Evolutionary conservation across 2,797 vertebrate species (phyloP), one percentile per base, ranked within the genome.

Genomic region (Syndactyla subalaris): DNA sequence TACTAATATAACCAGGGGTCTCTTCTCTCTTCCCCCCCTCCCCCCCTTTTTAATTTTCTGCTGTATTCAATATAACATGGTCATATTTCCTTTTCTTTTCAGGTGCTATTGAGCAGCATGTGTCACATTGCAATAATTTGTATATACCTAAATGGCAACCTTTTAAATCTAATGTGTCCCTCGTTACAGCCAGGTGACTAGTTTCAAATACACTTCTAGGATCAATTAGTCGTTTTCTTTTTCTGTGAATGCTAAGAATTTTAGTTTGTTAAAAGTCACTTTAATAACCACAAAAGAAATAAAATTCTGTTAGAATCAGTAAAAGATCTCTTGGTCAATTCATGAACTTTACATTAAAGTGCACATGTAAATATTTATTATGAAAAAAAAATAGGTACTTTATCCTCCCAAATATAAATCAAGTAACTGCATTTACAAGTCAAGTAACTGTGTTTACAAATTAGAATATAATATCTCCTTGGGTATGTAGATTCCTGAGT

Each of bases 151-250:
- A 95, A 87, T 54, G 87, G 43, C 85, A 97, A 73, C 34, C 51
- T 93, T 68, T 90, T 68, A 94, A 90, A 90, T 32, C 90, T 78
- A 91, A 92, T 67, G 45, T 97, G 82, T 81, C 95, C 68, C 93
- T 61, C 65, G 61, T 97, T 90, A 92, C 91, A 95, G 82, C 43
- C 89, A 96, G 89, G 93, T 95, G 81, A 96, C 67, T 84, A 94
- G 58, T 85, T 95, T 97, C 78, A 98, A 97, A 96, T 90, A 92
- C 48, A 51, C 92, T 91, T 95, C 94, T 92, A 97, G 93, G 68
- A 96, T 93, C 45, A 97, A 88, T 55, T 71, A 91, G 75, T 91
- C 95, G 66, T 92, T 96, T 93, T 86, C 84, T 81, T 96, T 97
- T 72, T 83, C 85, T 63, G 46, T 79, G 65, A 96, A 93, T 75